Percentiles rank a stretch among this genome's conserved stretches.
These are phyloP conservation scores for Battus philenor DNA, from an alignment of 1,140 invertebrate genomes.

Conservation along the genomic window DNA sequence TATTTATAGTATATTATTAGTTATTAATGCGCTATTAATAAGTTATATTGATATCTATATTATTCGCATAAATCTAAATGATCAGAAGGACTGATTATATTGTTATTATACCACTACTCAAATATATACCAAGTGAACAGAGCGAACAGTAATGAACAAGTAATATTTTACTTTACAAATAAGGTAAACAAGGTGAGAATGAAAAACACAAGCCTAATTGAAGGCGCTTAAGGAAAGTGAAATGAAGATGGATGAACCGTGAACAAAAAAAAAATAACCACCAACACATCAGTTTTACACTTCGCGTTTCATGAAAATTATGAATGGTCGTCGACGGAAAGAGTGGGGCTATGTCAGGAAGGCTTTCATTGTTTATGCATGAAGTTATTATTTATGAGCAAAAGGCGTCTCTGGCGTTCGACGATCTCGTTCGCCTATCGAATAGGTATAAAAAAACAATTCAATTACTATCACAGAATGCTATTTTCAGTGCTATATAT, in stretches of 20 bases:
- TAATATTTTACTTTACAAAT: slow-evolving; percentile 9
- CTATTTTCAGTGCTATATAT: too few relatives aligned
- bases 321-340: slow-evolving; percentile 34
- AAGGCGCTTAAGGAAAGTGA: slow-evolving; percentile 8
- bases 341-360: slow-evolving; percentile 24
- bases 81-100: too few relatives aligned
- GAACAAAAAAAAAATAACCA: slow-evolving; percentile 15
- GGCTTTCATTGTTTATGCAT: slow-evolving; percentile 57
- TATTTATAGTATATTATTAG: too few relatives aligned
- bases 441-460: slow-evolving; percentile 9
- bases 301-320: slow-evolving; percentile 33
- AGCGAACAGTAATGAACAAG: neutral
- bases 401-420: slow-evolving; percentile 16
- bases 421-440: slow-evolving; percentile 3
- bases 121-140: too few relatives aligned
- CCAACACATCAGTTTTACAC: slow-evolving; percentile 30
- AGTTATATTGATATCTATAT: too few relatives aligned
- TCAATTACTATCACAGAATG: neutral
- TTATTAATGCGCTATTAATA: too few relatives aligned
- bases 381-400: slow-evolving; percentile 60
- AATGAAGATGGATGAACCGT: slow-evolving; percentile 16
- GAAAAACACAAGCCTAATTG: slow-evolving; percentile 10
- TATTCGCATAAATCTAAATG: too few relatives aligned
- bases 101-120: too few relatives aligned
- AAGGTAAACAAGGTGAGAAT: slow-evolving; percentile 1